Conservation (phyloP, 2,888 invertebrate species). For the Pachymerium ferrugineum region DNA sequence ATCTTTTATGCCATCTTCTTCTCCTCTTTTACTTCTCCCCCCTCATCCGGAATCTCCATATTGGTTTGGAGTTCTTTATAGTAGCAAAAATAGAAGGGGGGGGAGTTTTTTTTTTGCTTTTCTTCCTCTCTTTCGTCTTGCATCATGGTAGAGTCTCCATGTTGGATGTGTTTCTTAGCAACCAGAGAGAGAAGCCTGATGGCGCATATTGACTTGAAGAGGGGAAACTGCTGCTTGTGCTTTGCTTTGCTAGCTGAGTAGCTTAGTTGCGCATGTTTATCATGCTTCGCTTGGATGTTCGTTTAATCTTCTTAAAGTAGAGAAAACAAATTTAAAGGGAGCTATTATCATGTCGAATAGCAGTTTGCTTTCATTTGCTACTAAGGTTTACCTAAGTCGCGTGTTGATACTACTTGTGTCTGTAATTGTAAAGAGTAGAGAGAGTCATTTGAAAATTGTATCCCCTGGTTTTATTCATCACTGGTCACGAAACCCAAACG, state of each 20-base stretch:
- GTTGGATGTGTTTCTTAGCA: constrained; percentile 21
- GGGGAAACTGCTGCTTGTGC: constrained; percentile 18
- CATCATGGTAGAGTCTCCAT: not conserved
- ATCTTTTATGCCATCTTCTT: not conserved
- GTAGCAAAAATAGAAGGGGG: too few relatives aligned
- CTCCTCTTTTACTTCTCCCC: not conserved
- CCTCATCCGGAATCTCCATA: constrained; percentile 10
- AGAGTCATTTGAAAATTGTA: too few relatives aligned
- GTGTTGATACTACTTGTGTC: not conserved
- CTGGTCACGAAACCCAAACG: constrained; percentile 3
- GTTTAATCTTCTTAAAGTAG: constrained; percentile 18
- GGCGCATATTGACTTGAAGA: constrained; percentile 7
- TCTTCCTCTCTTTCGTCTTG: not conserved
- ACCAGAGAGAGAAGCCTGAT: not conserved
- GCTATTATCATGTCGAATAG: not conserved
- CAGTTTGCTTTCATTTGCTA: not conserved
- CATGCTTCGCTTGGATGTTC: constrained; percentile 21
- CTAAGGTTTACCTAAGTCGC: not conserved
- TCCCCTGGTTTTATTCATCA: not conserved
- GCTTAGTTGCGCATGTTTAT: constrained; percentile 21
- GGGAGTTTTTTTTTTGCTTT: not conserved
- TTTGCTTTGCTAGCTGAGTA: constrained; percentile 10
- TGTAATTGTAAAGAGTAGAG: too few relatives aligned
- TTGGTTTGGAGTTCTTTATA: constrained; percentile 14
- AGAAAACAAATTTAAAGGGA: constrained; percentile 10